A percentile compares a stretch with the other conserved stretches of the same genome.
Conservation (phyloP, 2,113 vertebrate species). For the Proterorhinus semilunaris region DNA sequence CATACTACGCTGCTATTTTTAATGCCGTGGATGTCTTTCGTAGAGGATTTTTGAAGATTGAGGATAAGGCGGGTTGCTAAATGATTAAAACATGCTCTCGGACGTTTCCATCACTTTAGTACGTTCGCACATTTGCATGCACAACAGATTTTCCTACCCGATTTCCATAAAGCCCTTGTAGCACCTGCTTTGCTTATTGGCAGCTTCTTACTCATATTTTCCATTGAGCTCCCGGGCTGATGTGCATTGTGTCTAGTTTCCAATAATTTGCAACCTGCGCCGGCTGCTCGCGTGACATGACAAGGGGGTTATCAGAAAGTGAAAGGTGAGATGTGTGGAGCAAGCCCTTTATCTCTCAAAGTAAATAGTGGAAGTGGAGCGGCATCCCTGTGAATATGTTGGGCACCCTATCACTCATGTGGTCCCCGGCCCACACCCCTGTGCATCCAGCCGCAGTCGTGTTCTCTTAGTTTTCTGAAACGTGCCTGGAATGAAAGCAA, state of each 20-base stretch:
- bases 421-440: slow-evolving; percentile 11
- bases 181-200: slow-evolving; percentile 36
- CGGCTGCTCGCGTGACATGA: slow-evolving; percentile 43
- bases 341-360: not conserved
- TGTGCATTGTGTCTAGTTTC: slow-evolving; percentile 57
- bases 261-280: slow-evolving; percentile 59
- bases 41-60: slow-evolving; percentile 10
- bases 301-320: slow-evolving; percentile 4
- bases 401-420: not conserved
- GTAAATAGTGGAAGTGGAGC: not conserved
- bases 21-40: slow-evolving; percentile 2
- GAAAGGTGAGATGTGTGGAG: not conserved
- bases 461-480: slow-evolving; percentile 39
- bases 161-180: slow-evolving; percentile 52
- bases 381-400: not conserved
- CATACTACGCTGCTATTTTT: slow-evolving; percentile 9
- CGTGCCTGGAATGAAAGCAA: slow-evolving; percentile 56
- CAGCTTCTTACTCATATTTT: slow-evolving; percentile 2
- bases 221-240: slow-evolving; percentile 15
- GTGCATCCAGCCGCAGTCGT: slow-evolving; percentile 28
- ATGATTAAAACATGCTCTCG: slow-evolving; percentile 14
- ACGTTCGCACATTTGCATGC: slow-evolving; percentile 59
- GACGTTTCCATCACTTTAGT: slow-evolving; percentile 47
- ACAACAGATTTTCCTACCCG: slow-evolving; percentile 48
- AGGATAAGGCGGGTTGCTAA: slow-evolving; percentile 4